phyloP scores from a whole-genome alignment of 1,140 invertebrate genomes.

The Drosophila gunungcola region DNA sequence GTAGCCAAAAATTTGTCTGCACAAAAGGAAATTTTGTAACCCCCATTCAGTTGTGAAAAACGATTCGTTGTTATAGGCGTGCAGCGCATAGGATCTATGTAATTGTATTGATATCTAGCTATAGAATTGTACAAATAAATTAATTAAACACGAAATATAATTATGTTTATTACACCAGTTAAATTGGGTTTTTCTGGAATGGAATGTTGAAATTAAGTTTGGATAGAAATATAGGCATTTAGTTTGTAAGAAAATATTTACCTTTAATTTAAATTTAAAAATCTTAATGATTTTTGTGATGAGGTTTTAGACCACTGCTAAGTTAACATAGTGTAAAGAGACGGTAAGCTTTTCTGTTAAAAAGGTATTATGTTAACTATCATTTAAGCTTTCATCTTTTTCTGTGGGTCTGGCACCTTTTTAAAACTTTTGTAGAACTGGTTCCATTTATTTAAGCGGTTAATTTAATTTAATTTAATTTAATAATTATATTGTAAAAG shows the following conservation, averaged over 20 bases:
- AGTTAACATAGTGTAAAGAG: not conserved
- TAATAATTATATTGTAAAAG: not conserved
- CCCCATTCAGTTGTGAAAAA: slow-evolving; percentile 21
- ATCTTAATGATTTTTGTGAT: no score
- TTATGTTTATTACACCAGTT: slow-evolving; percentile 58
- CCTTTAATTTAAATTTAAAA: no score
- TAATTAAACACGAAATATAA: slow-evolving; percentile 74
- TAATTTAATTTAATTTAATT: no score
- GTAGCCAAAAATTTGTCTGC: slow-evolving; percentile 54
- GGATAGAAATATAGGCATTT: no score
- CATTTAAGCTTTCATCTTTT: slow-evolving; percentile 7
- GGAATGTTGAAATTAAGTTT: not conserved
- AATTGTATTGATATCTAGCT: slow-evolving; percentile 63
- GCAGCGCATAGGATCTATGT: slow-evolving; percentile 52
- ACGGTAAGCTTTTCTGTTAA: slow-evolving; percentile 9
- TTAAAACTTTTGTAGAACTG: not conserved
- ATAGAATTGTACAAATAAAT: slow-evolving; percentile 81
- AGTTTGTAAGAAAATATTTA: no score
- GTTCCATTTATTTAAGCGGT: not conserved
- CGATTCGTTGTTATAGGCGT: slow-evolving; percentile 35
- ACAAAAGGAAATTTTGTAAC: slow-evolving; percentile 33
- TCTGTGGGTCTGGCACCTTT: slow-evolving; percentile 6
- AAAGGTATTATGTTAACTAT: not conserved
- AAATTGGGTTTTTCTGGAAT: not conserved
- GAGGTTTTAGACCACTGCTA: not conserved